Evolutionary conservation across 1,140 invertebrate genomes (phyloP).

Genomic region (Linepithema humile): DNA sequence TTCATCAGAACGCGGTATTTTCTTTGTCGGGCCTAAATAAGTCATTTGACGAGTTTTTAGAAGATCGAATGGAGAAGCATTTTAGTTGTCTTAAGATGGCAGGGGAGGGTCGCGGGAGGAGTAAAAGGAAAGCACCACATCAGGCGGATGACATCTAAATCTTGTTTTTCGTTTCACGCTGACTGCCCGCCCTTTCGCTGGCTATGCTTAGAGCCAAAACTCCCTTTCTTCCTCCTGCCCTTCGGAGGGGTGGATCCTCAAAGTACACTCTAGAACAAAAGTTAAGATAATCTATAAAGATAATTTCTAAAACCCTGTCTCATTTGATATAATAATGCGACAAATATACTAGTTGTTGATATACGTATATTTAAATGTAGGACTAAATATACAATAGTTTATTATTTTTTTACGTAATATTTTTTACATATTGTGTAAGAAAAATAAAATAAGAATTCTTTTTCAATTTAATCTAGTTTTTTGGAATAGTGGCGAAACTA

Average conservation of each 20-base stretch:
- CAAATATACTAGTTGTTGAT: not conserved
- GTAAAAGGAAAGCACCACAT: conserved; percentile 73
- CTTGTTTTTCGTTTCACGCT: conserved; percentile 80
- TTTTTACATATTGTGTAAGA: not conserved
- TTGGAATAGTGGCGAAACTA: not conserved
- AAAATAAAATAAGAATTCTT: not conserved
- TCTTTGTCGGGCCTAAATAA: not conserved
- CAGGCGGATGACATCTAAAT: conserved; percentile 84
- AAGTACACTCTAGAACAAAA: conserved; percentile 66
- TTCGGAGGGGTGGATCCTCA: conserved; percentile 64
- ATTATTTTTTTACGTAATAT: not conserved
- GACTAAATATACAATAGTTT: not conserved
- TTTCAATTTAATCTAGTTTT: not conserved
- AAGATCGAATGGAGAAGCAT: conserved; percentile 45
- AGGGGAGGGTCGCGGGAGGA: conserved; percentile 58
- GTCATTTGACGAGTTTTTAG: conserved; percentile 49
- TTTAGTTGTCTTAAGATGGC: conserved; percentile 59
- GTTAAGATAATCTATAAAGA: not conserved
- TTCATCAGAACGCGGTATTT: not conserved
- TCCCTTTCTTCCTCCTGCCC: conserved; percentile 56
- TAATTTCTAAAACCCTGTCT: not conserved
- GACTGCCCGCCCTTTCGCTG: conserved; percentile 81
- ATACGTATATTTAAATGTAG: not conserved
- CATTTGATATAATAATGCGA: not conserved
- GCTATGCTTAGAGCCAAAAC: conserved; percentile 72